Percentiles rank a stretch among this genome's conserved stretches.
Conservation (phyloP, 2,113 vertebrate genomes). For the Erinaceus europaeus region DNA sequence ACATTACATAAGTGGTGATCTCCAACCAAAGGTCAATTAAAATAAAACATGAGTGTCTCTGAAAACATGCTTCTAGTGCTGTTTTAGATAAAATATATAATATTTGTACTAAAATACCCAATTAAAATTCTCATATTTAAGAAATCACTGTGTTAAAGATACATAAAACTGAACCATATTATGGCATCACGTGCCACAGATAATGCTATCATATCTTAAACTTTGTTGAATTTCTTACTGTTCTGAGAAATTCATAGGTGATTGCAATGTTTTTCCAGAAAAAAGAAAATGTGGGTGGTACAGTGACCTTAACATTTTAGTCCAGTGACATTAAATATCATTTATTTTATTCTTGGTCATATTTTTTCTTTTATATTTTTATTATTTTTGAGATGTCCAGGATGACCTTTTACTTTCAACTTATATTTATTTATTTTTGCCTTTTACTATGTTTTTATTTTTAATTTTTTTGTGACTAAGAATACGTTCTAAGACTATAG, state of each 20-base stretch:
- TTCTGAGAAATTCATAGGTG: not conserved
- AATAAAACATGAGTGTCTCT: not conserved
- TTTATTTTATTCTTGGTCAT: too few species aligned
- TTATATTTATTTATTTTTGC: too few species aligned
- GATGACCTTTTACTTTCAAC: too few species aligned
- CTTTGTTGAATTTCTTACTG: not conserved
- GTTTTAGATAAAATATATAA: not conserved
- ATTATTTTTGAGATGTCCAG: too few species aligned
- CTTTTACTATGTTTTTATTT: too few species aligned
- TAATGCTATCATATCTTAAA: not conserved
- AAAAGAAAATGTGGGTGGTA: not conserved
- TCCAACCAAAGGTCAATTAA: not conserved
- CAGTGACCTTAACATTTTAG: not conserved
- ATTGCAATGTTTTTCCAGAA: not conserved
- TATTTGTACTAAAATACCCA: conserved; percentile 8
- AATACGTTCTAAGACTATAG: too few species aligned
- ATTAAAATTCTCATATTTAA: not conserved
- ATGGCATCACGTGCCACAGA: not conserved
- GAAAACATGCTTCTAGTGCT: not conserved
- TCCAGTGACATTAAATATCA: too few species aligned
- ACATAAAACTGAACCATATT: not conserved
- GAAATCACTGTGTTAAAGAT: too few species aligned
- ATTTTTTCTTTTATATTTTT: too few species aligned
- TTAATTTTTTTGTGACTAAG: too few species aligned
- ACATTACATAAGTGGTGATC: too few species aligned